Base-by-base conservation (phyloP, 2,113 vertebrate genomes). In the Vicugna pacos region DNA sequence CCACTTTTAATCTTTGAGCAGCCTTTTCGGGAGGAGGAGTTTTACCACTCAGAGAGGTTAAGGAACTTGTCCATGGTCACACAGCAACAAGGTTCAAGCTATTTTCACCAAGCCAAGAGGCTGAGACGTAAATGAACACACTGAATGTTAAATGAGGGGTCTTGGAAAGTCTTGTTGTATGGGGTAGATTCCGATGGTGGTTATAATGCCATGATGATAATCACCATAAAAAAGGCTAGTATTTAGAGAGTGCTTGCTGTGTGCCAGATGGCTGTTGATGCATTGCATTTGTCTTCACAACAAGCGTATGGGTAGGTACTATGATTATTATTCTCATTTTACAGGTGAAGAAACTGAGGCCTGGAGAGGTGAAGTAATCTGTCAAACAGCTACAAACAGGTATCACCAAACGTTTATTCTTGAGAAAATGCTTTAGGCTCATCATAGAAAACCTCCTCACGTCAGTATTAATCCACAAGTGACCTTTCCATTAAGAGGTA, bases 11-110 rank as follows among this genome's bases (percentile, higher is more conserved):
- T 35, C 65, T 77, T 69, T 48, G 5, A 32, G 81, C 20, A 19
- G 70, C n/a, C 58, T 15, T 79, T 79, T 48, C 13, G 6, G n/a
- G 32, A 26, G 12, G 32, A 13, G 16, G 4, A 42, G 17, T 35
- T 46, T 65, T 52, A 19, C 42, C 56, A 91, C 80, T 60, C 88
- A 86, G 91, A 95, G 81, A 88, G 67, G 58, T 70, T 26, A 79
- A 93, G 91, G 35, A 84, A 89, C 38, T 24, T 65, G 35, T 42
- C 93, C 38, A 70, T 62, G 32, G 30, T 87, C 93, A 73, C 83
- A 95, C 38, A 81, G 87, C 60, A 62, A 89, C 62, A 52, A n/a
- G 75, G 42, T 56, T 54, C 28, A 60, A 62, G 50, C 22, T 54
- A 17, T 62, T 75, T 28, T 32, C 30, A 56, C 24, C 1, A 58